Percentiles rank a stretch among this genome's conserved stretches.
These are phyloP conservation scores for Hemitrygon akajei DNA, from an alignment of 2,797 vertebrate species.

Conservation along the genomic window DNA sequence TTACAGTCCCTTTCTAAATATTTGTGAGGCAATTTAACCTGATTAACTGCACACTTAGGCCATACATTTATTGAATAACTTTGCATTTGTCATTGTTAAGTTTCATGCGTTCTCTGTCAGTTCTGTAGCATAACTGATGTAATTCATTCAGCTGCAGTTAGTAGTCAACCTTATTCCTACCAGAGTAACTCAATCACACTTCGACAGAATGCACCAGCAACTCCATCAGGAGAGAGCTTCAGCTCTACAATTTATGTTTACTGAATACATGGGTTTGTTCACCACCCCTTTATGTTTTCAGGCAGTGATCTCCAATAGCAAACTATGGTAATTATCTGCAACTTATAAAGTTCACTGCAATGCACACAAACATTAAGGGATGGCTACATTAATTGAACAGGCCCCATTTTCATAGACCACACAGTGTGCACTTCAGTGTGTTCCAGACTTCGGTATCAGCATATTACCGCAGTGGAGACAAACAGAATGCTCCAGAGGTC, in stretches of 20 bases:
- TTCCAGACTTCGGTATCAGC: no score
- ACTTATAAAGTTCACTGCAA: not conserved
- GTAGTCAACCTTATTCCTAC: not conserved
- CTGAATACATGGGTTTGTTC: not conserved
- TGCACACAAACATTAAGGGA: not conserved
- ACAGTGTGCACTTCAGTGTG: no score
- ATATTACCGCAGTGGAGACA: no score
- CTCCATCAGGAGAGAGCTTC: not conserved
- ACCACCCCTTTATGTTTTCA: not conserved
- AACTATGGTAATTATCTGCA: not conserved
- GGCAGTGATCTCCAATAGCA: not conserved
- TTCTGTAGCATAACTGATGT: not conserved
- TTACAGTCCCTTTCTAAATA: not conserved
- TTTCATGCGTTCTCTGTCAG: not conserved
- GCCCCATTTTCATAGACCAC: not conserved
- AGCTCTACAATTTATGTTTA: not conserved
- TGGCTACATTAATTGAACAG: not conserved
- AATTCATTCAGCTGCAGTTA: not conserved
- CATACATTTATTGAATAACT: not conserved
- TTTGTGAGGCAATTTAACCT: not conserved
- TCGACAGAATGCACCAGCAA: not conserved
- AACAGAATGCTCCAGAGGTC: no score
- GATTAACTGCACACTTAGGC: not conserved
- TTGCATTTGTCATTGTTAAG: conserved; percentile 20
- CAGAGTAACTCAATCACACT: not conserved